Evolutionary conservation across 2,888 invertebrate species (phyloP).

Genomic region (Pachydiplax longipennis): DNA sequence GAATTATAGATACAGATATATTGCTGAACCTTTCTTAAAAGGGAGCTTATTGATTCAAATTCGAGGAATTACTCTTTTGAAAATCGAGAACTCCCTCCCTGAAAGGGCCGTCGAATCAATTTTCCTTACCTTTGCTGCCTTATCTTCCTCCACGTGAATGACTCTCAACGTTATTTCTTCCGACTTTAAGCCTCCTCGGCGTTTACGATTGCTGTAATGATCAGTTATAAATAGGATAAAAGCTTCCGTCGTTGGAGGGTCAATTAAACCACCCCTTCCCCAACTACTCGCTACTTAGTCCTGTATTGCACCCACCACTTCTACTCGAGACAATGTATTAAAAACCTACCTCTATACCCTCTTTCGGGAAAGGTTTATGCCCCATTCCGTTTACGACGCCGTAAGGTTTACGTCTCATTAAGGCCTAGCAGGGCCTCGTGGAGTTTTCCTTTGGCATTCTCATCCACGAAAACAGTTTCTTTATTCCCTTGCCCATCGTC

Average conservation of each 20-base stretch:
- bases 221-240: not conserved
- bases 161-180: too few species aligned
- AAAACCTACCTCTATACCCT: not conserved
- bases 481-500: not conserved
- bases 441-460: not conserved
- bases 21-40: too few species aligned
- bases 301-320: not conserved
- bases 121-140: not conserved
- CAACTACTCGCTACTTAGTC: not conserved
- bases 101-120: too few species aligned
- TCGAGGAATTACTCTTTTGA: too few species aligned
- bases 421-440: not conserved
- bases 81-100: too few species aligned
- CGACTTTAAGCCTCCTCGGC: too few species aligned
- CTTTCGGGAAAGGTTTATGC: not conserved
- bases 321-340: not conserved
- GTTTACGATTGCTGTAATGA: too few species aligned
- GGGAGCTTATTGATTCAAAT: too few species aligned
- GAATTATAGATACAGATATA: too few species aligned
- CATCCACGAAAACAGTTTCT: not conserved
- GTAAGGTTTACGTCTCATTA: conserved; percentile 34
- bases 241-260: not conserved
- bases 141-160: not conserved
- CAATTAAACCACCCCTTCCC: not conserved
- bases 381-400: not conserved